phyloP scores from a whole-genome alignment of 2,888 invertebrate species.

The Harpalus rufipes region DNA sequence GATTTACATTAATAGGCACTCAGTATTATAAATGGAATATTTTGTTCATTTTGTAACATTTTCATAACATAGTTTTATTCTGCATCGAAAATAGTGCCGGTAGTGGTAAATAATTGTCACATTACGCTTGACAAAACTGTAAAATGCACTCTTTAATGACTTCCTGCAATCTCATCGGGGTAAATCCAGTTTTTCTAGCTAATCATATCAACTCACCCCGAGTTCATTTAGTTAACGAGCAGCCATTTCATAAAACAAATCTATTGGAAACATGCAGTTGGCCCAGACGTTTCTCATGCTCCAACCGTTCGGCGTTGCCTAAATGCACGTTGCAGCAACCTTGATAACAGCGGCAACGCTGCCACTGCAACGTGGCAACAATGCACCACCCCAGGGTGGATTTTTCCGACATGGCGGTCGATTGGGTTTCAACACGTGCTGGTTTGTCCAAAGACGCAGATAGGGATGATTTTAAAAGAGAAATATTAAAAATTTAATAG shows the following conservation, averaged over 20 bases:
- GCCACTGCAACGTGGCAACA: constrained; percentile 34
- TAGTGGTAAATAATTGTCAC: background rate
- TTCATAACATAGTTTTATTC: no score
- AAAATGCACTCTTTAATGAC: background rate
- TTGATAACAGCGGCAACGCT: constrained; percentile 39
- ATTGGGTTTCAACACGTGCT: background rate
- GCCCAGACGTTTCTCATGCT: background rate
- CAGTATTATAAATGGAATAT: no score
- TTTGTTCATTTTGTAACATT: no score
- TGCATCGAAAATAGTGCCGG: background rate
- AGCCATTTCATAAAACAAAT: constrained; percentile 50
- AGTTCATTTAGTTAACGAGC: constrained; percentile 28
- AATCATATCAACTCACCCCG: constrained; percentile 33
- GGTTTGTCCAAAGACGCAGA: background rate
- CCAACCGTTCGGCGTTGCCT: background rate
- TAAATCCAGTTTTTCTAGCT: constrained; percentile 1
- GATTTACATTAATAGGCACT: no score
- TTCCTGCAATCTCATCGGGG: constrained; percentile 4
- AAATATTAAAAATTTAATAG: no score
- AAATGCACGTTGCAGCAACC: constrained; percentile 26
- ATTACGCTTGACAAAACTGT: background rate
- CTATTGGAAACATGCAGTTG: constrained; percentile 42
- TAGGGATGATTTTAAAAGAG: no score
- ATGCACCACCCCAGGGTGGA: constrained; percentile 41
- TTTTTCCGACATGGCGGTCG: constrained; percentile 28